These are phyloP conservation scores for Hystrix cristata DNA, from an alignment of 2,113 vertebrate species.

Conservation along the genomic window DNA sequence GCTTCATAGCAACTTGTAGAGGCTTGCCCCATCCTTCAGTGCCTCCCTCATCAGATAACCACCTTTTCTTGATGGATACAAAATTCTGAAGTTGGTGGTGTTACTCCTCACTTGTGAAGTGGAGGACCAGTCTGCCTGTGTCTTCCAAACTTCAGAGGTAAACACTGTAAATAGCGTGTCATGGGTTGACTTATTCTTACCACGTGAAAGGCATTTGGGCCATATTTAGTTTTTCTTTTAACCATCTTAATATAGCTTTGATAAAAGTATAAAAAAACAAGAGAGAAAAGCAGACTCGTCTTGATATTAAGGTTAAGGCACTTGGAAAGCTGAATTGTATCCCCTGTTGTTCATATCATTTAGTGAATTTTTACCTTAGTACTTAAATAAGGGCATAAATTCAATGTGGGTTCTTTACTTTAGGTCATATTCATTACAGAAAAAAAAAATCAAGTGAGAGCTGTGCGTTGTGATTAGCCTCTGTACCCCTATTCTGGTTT, in stretches of 20 bases:
- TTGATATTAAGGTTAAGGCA: neutral
- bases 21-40: neutral
- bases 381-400: neutral
- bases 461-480: neutral
- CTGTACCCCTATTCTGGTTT: neutral
- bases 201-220: neutral
- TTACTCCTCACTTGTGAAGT: neutral
- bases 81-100: slow-evolving; percentile 13
- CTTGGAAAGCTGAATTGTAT: neutral
- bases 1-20: slow-evolving; percentile 19
- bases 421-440: neutral
- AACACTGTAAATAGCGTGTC: neutral
- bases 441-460: neutral
- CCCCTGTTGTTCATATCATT: neutral
- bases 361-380: slow-evolving; percentile 42
- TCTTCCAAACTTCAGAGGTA: neutral
- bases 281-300: neutral
- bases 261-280: neutral
- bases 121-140: neutral
- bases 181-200: slow-evolving; percentile 30
- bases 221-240: neutral
- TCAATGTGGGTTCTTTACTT: slow-evolving; percentile 5
- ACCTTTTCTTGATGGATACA: neutral
- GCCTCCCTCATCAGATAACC: neutral
- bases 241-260: neutral